A percentile compares a stretch with the other conserved stretches of the same genome.
phyloP scores from a whole-genome alignment of 1,140 invertebrate genomes.

The Drosophila pruinosa region DNA sequence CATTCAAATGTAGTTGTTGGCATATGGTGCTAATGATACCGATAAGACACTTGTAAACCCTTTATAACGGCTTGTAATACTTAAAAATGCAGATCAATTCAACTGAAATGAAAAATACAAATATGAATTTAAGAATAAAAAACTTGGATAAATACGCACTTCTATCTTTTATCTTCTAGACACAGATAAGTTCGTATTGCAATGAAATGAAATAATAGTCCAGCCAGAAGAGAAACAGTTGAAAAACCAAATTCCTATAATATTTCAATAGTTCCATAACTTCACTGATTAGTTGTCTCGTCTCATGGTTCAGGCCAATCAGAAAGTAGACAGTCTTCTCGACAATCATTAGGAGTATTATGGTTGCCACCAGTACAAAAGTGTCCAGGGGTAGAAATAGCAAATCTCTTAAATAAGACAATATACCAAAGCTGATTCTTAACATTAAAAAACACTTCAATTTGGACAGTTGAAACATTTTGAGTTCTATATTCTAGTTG shows the following conservation, averaged over 20 bases:
- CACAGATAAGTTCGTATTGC: background rate
- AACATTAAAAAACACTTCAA: background rate
- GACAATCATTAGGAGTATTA: background rate
- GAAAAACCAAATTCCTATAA: background rate
- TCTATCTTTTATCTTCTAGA: background rate
- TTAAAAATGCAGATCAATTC: background rate
- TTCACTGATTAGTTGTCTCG: background rate
- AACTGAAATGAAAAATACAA: background rate
- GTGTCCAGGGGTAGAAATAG: background rate
- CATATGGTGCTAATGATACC: background rate
- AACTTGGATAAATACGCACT: background rate
- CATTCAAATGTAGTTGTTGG: slow-evolving; percentile 15
- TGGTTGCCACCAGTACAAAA: slow-evolving; percentile 12
- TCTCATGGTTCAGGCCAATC: background rate
- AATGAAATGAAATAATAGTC: background rate
- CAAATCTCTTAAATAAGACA: background rate
- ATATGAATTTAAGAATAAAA: background rate
- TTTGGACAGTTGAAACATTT: background rate
- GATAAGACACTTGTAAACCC: background rate
- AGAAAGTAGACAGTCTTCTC: background rate
- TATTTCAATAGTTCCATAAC: background rate
- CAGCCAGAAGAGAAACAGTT: background rate
- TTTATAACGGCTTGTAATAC: background rate
- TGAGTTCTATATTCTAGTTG: background rate
- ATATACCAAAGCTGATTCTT: background rate